Evolutionary conservation across 1,140 invertebrate genomes (phyloP).

Genomic region (Plodia interpunctella): DNA sequence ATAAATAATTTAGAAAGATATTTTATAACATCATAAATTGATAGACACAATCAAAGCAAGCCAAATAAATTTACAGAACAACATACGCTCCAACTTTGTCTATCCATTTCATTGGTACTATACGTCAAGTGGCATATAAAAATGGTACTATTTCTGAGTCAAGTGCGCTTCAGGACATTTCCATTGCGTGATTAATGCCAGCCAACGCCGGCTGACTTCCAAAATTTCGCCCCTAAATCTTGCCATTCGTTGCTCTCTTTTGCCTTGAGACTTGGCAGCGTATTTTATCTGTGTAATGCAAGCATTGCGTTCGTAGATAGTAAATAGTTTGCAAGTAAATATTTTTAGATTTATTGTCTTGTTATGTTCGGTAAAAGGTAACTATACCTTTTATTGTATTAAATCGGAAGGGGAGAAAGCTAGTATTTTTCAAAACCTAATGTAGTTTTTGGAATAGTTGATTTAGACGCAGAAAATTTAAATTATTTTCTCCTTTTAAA

Average conservation of each 20-base stretch:
- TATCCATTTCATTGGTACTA: neutral
- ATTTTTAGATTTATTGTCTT: neutral
- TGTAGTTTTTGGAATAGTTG: no score
- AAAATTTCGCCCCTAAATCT: constrained; percentile 73
- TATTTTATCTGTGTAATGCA: constrained; percentile 71
- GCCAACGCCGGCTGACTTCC: constrained; percentile 67
- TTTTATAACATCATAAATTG: no score
- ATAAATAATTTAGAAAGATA: no score
- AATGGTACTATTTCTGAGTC: neutral
- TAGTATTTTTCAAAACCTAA: no score
- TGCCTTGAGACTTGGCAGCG: constrained; percentile 69
- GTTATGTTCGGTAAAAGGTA: neutral
- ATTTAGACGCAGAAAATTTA: no score
- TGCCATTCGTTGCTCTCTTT: constrained; percentile 66
- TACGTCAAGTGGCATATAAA: neutral
- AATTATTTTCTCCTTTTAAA: no score
- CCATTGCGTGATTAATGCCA: constrained; percentile 63
- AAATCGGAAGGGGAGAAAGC: no score
- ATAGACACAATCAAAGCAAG: neutral
- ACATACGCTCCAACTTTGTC: neutral
- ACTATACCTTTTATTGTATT: no score
- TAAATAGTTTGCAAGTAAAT: constrained; percentile 40
- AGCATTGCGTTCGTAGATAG: constrained; percentile 52
- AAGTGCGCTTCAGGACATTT: constrained; percentile 24
- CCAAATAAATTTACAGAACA: neutral